phyloP scores from a whole-genome alignment of 2,888 invertebrate genomes.

The Thera britannica region DNA sequence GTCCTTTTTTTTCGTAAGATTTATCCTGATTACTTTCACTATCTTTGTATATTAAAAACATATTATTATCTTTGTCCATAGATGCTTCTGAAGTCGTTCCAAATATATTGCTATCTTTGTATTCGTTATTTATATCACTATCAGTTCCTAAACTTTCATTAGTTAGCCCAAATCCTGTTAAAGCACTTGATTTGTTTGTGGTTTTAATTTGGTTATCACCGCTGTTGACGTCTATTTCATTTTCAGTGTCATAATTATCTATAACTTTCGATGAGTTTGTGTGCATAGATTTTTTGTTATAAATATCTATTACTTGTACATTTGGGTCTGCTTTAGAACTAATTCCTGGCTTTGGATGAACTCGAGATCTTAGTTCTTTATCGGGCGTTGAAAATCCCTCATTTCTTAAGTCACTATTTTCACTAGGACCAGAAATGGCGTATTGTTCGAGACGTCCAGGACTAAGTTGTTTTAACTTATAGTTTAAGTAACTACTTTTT shows the following conservation, averaged over 20 bases:
- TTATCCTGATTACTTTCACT: constrained; percentile 52
- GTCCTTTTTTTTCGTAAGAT: constrained; percentile 35
- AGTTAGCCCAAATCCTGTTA: constrained; percentile 39
- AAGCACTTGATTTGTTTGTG: constrained; percentile 40
- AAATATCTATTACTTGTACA: constrained; percentile 58
- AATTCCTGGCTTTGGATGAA: constrained; percentile 16
- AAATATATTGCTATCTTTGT: constrained; percentile 34
- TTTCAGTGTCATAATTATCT: constrained; percentile 37
- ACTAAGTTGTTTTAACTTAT: constrained; percentile 63
- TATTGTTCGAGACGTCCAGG: constrained; percentile 59
- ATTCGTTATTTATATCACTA: constrained; percentile 28
- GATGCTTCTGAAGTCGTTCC: constrained; percentile 47
- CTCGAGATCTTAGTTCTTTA: constrained; percentile 20
- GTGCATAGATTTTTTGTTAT: constrained; percentile 52
- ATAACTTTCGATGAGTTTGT: constrained; percentile 53
- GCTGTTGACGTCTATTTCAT: constrained; percentile 9
- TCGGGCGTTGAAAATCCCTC: constrained; percentile 8
- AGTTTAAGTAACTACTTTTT: constrained; percentile 59
- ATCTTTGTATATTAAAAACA: constrained; percentile 68
- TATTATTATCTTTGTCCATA: constrained; percentile 53
- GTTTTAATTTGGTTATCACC: constrained; percentile 26
- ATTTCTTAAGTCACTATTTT: constrained; percentile 26
- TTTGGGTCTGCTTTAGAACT: constrained; percentile 22
- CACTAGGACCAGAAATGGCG: constrained; percentile 53
- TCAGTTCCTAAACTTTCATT: constrained; percentile 29